Evolutionary conservation across 2,888 invertebrate species (phyloP).

Genomic region (Tholera decimalis): DNA sequence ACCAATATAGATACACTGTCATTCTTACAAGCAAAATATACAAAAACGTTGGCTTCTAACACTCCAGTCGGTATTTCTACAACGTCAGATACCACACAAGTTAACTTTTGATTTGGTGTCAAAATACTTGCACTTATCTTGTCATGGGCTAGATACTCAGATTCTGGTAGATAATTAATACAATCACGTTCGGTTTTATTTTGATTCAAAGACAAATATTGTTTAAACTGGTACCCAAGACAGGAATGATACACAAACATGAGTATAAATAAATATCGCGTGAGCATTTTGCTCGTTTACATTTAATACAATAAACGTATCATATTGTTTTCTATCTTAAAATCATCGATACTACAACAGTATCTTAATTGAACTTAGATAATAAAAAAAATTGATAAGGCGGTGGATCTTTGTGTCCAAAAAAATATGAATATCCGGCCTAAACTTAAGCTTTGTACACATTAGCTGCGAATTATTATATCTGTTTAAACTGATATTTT

Average conservation of each 20-base stretch:
- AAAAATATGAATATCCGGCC: constrained; percentile 3
- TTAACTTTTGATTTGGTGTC: constrained; percentile 36
- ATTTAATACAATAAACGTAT: constrained; percentile 33
- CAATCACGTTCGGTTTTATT: constrained; percentile 22
- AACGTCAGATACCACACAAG: constrained; percentile 50
- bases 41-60: constrained; percentile 47
- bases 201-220: constrained; percentile 31
- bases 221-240: constrained; percentile 22
- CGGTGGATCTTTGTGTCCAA: constrained; percentile 32
- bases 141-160: constrained; percentile 1
- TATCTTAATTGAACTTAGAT: constrained; percentile 43
- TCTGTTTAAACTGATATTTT: not conserved
- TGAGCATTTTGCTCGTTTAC: constrained; percentile 47
- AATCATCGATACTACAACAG: constrained; percentile 35
- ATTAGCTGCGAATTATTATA: not conserved
- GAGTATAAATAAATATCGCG: constrained; percentile 25
- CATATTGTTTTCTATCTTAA: constrained; percentile 17
- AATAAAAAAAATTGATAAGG: constrained; percentile 36
- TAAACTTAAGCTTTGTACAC: constrained; percentile 9
- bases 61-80: constrained; percentile 46
- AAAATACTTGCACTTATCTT: constrained; percentile 15
- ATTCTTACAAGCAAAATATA: constrained; percentile 44
- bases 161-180: constrained; percentile 1
- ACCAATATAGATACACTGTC: constrained; percentile 67
- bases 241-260: constrained; percentile 26